Evolutionary conservation across 2,888 invertebrate genomes (phyloP).

Genomic region (Habrosyne pyritoides): DNA sequence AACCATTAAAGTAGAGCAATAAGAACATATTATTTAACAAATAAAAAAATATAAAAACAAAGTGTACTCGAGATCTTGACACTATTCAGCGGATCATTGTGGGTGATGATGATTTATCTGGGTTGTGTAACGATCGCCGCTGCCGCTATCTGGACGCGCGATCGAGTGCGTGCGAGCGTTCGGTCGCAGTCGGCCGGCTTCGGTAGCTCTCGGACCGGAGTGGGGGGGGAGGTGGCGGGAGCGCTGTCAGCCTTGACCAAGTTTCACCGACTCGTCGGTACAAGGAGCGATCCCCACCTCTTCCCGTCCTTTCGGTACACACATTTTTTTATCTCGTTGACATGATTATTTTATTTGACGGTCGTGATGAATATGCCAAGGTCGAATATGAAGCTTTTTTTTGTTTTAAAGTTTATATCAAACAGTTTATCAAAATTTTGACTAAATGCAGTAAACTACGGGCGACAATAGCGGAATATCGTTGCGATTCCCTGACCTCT

Average conservation of each 20-base stretch:
- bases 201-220: constrained; percentile 54
- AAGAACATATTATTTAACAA: background rate
- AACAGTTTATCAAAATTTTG: background rate
- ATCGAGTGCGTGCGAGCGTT: constrained; percentile 66
- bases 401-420: background rate
- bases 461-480: constrained; percentile 18
- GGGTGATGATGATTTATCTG: constrained; percentile 73
- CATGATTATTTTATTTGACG: constrained; percentile 73
- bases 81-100: constrained; percentile 71
- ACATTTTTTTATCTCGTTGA: constrained; percentile 68
- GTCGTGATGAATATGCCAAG: constrained; percentile 62
- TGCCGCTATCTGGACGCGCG: constrained; percentile 66
- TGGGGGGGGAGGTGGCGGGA: constrained; percentile 49
- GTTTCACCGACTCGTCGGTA: constrained; percentile 80
- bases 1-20: background rate
- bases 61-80: constrained; percentile 73
- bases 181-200: constrained; percentile 63
- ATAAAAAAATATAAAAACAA: background rate
- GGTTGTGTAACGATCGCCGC: constrained; percentile 73
- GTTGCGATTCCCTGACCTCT: constrained; percentile 51
- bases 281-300: constrained; percentile 81
- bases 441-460: background rate
- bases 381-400: constrained; percentile 38
- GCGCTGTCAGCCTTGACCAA: constrained; percentile 79
- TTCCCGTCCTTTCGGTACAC: constrained; percentile 76